These are phyloP conservation scores for Meriones psammophilus DNA, from an alignment of 2,797 vertebrate genomes.

Conservation along the genomic window DNA sequence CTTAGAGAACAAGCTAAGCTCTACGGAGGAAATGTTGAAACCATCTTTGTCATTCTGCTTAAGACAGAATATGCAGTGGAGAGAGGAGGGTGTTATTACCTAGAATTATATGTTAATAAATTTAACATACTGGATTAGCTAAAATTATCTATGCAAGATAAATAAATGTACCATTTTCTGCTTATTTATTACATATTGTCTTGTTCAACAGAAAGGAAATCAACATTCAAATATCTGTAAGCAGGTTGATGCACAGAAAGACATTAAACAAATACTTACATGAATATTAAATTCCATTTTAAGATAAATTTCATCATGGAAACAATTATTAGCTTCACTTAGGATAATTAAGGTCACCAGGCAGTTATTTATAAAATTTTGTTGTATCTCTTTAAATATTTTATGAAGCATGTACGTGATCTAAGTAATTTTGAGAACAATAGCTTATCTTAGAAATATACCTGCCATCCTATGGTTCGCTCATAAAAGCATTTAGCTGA, in stretches of 20 bases:
- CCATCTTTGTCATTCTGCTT: not conserved
- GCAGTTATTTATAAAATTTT: slow-evolving; percentile 46
- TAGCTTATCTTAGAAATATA: slow-evolving; percentile 20
- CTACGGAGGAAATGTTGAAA: not conserved
- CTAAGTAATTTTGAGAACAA: slow-evolving; percentile 36
- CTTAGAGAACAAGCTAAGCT: slow-evolving; percentile 7
- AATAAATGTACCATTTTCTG: not conserved
- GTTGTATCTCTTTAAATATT: slow-evolving; percentile 66
- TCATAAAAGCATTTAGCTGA: slow-evolving; percentile 43
- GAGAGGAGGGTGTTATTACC: not conserved
- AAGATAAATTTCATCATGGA: slow-evolving; percentile 66
- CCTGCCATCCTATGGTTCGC: not conserved
- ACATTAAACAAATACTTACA: not conserved
- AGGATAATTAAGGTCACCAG: slow-evolving; percentile 30
- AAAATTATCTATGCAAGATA: not conserved
- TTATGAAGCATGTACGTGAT: slow-evolving; percentile 67
- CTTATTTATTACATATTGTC: not conserved
- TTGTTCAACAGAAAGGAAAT: slow-evolving; percentile 14
- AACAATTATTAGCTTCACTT: slow-evolving; percentile 10
- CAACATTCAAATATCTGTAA: not conserved
- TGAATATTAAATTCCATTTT: slow-evolving; percentile 28
- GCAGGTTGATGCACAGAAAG: slow-evolving; percentile 42
- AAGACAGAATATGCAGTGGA: not conserved
- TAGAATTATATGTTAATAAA: not conserved
- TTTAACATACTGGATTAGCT: not conserved